Percentiles rank a stretch among this genome's conserved stretches.
phyloP scores from a whole-genome alignment of 2,797 vertebrate genomes.

The Cottoperca gobio region DNA sequence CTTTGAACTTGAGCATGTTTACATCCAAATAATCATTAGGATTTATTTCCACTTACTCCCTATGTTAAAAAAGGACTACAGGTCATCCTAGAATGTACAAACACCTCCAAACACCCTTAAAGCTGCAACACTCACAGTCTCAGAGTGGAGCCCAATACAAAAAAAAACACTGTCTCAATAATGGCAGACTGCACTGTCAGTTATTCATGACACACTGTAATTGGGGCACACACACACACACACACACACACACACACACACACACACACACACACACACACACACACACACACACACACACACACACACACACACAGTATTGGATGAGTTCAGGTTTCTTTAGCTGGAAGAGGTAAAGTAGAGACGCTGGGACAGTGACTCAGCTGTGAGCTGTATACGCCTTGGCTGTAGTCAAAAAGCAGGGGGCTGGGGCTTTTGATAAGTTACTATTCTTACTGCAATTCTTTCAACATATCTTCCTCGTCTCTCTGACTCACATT shows the following conservation, averaged over 20 bases:
- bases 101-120: neutral
- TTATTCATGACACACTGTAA: constrained; percentile 12
- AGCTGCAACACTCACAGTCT: neutral
- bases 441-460: constrained; percentile 67
- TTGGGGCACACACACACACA: constrained; percentile 1
- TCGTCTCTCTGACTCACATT: constrained; percentile 59
- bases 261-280: constrained; percentile 3
- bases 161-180: neutral
- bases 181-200: constrained; percentile 11
- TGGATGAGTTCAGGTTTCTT: constrained; percentile 25
- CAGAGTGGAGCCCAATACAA: no score
- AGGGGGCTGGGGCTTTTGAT: constrained; percentile 42
- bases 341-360: constrained; percentile 10
- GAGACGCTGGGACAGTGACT: constrained; percentile 30
- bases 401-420: constrained; percentile 51
- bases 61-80: neutral
- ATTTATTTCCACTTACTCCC: neutral
- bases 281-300: constrained; percentile 2
- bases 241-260: constrained; percentile 7
- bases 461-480: constrained; percentile 68
- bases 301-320: constrained; percentile 1
- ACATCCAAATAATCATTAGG: neutral
- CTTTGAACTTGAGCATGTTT: neutral
- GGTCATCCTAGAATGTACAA: neutral
- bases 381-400: constrained; percentile 26